Conservation (phyloP, 2,888 invertebrate genomes). For the Pandemis cinnamomeana region DNA sequence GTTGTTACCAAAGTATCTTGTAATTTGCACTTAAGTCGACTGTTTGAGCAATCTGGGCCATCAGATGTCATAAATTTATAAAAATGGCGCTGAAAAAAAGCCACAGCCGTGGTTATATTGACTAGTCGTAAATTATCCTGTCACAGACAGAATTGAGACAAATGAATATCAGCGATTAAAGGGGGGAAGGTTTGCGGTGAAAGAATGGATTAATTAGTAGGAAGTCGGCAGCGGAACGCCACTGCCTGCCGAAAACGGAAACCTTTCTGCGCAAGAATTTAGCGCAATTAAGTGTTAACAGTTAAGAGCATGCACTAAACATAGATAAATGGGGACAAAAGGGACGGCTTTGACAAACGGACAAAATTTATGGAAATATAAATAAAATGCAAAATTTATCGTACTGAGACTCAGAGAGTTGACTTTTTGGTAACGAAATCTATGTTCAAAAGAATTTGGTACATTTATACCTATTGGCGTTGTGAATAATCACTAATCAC, state of each 20-base stretch:
- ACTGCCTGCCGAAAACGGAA: conserved; percentile 1
- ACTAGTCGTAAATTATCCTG: conserved; percentile 28
- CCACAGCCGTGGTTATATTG: conserved; percentile 23
- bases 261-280: conserved; percentile 7
- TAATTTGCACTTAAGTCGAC: conserved; percentile 7
- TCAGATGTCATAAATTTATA: conserved; percentile 26
- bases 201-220: conserved; percentile 26
- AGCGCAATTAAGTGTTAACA: conserved; percentile 2
- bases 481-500: no score
- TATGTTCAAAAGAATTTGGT: no score
- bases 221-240: conserved; percentile 12
- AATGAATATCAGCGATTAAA: conserved; percentile 34
- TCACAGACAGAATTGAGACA: conserved; percentile 29
- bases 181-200: conserved; percentile 1
- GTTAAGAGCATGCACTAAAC: not conserved
- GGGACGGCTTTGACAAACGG: not conserved
- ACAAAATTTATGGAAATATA: no score
- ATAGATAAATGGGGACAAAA: not conserved
- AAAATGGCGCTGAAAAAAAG: conserved; percentile 25
- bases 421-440: no score
- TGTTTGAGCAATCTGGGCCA: not conserved
- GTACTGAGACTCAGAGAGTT: no score
- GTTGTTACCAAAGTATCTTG: conserved; percentile 12
- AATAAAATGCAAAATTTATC: not conserved
- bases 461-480: no score